These are phyloP conservation scores for Polydesmus complanatus DNA, from an alignment of 2,888 invertebrate species.

Conservation along the genomic window DNA sequence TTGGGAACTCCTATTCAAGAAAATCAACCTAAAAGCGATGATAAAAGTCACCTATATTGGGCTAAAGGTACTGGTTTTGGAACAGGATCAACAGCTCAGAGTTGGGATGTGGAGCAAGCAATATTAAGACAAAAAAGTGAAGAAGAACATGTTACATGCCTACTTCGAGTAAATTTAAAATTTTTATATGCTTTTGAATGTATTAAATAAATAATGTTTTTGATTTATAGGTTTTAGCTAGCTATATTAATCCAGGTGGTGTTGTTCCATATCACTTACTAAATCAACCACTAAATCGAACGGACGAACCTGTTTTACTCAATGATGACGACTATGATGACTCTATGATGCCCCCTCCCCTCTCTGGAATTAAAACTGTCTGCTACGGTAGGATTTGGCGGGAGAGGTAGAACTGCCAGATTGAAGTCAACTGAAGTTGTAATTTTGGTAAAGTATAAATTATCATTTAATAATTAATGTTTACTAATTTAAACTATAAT, in stretches of 20 bases:
- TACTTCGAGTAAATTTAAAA: slow-evolving; percentile 44
- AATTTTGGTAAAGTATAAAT: too few species aligned
- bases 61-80: slow-evolving; percentile 95
- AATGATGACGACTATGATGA: background rate
- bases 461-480: too few species aligned
- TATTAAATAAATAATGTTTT: too few species aligned
- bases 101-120: slow-evolving; percentile 95
- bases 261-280: slow-evolving; percentile 20
- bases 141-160: slow-evolving; percentile 83
- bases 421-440: too few species aligned
- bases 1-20: slow-evolving; percentile 10
- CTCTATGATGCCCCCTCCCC: too few species aligned
- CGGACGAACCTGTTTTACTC: background rate
- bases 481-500: too few species aligned
- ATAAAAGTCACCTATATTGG: slow-evolving; percentile 52
- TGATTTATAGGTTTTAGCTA: slow-evolving; percentile 68
- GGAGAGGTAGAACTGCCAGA: too few species aligned
- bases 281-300: too few species aligned
- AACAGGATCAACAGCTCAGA: slow-evolving; percentile 85
- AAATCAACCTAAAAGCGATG: slow-evolving; percentile 33
- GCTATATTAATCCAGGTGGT: slow-evolving; percentile 62
- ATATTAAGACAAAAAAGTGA: slow-evolving; percentile 72
- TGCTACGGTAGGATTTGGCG: too few species aligned
- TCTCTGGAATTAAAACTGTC: too few species aligned
- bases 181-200: too few species aligned